Conservation (phyloP, 2,888 invertebrate genomes). For the Laothoe populi region DNA sequence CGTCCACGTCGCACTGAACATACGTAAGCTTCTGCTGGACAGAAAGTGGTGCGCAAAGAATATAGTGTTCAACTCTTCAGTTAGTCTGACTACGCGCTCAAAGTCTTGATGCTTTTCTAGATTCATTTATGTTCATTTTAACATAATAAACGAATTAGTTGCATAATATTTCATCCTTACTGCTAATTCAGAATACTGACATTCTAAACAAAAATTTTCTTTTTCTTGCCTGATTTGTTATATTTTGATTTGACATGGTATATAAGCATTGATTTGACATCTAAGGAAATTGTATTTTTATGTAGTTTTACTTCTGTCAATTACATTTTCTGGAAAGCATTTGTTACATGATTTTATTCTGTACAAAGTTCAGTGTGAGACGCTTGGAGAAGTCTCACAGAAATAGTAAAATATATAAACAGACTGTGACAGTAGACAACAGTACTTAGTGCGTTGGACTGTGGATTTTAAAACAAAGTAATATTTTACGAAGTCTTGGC, state of each 20-base stretch:
- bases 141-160: constrained; percentile 7
- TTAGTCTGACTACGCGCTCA: neutral
- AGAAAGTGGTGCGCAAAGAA: neutral
- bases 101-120: constrained; percentile 8
- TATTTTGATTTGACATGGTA: constrained; percentile 16
- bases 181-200: constrained; percentile 12
- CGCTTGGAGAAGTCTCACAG: neutral
- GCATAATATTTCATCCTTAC: constrained; percentile 18
- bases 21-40: constrained; percentile 43
- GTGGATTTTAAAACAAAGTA: neutral
- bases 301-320: constrained; percentile 12
- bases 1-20: constrained; percentile 58
- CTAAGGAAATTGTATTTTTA: constrained; percentile 6
- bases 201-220: constrained; percentile 15
- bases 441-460: neutral
- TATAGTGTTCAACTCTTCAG: neutral
- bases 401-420: constrained; percentile 4
- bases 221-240: constrained; percentile 11
- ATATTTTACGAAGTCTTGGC: neutral
- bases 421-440: neutral
- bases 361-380: neutral
- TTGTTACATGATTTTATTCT: constrained; percentile 1
- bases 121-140: neutral
- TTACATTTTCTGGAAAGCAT: constrained; percentile 4
- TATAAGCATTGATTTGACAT: constrained; percentile 11